Percentiles rank a stretch among this genome's conserved stretches.
Evolutionary conservation across 2,888 invertebrate genomes (phyloP).

Genomic region (Brachynemurus nebulosus): DNA sequence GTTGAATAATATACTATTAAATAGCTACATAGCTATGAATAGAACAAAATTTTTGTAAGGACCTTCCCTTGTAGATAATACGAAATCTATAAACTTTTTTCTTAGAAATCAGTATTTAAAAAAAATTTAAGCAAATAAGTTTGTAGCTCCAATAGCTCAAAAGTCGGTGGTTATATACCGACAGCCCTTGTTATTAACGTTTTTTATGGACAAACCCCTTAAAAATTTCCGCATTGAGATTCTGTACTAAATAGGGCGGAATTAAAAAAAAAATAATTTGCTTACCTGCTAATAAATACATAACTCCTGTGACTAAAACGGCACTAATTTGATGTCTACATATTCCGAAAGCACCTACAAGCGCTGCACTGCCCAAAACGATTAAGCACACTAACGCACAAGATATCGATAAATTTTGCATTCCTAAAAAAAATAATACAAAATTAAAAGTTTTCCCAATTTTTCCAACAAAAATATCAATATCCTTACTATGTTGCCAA

Average conservation of each 20-base stretch:
- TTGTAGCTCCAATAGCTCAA: no score
- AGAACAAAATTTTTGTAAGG: no score
- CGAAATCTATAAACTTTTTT: no score
- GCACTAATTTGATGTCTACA: slow-evolving; percentile 87
- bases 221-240: background rate
- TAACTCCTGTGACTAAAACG: slow-evolving; percentile 84
- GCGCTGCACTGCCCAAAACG: slow-evolving; percentile 71
- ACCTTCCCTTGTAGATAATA: no score
- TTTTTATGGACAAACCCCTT: background rate
- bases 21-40: no score
- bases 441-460: background rate
- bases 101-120: no score
- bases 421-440: slow-evolving; percentile 42
- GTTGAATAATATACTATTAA: no score
- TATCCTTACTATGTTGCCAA: slow-evolving; percentile 62
- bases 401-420: slow-evolving; percentile 92
- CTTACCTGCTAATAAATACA: slow-evolving; percentile 83
- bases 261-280: slow-evolving; percentile 7
- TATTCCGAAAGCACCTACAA: slow-evolving; percentile 80
- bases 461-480: slow-evolving; percentile 1
- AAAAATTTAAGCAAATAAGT: no score
- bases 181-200: no score
- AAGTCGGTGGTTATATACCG: no score
- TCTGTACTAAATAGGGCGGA: background rate
- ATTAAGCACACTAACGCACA: slow-evolving; percentile 87